phyloP scores from a whole-genome alignment of 2,113 vertebrate genomes.

The Centrocercus urophasianus region DNA sequence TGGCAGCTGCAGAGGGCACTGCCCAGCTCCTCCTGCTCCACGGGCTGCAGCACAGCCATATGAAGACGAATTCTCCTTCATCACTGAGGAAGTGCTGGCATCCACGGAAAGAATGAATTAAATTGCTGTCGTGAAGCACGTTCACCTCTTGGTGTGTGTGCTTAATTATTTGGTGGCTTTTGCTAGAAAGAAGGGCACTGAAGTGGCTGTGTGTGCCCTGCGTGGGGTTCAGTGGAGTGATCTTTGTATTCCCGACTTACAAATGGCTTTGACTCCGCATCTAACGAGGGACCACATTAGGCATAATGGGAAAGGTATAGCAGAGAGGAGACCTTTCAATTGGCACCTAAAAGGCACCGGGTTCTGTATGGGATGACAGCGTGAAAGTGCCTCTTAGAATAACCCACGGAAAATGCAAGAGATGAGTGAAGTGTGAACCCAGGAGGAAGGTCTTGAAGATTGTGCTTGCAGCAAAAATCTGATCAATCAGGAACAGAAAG shows the following conservation, averaged over 20 bases:
- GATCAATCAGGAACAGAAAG: conserved; percentile 63
- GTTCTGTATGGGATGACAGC: conserved; percentile 29
- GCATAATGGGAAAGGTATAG: conserved; percentile 27
- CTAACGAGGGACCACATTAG: conserved; percentile 40
- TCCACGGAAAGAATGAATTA: neutral
- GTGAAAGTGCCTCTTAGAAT: conserved; percentile 57
- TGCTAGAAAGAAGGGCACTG: neutral
- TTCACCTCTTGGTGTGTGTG: neutral
- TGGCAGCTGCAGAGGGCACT: no score
- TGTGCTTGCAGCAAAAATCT: conserved; percentile 65
- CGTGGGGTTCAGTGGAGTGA: conserved; percentile 53
- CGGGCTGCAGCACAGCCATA: neutral
- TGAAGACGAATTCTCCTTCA: neutral
- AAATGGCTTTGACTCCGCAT: conserved; percentile 58
- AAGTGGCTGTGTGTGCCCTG: conserved; percentile 30
- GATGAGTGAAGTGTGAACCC: conserved; percentile 62
- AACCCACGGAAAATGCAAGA: conserved; percentile 51
- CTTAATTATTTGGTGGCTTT: conserved; percentile 44
- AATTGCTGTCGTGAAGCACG: neutral
- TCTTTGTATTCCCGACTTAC: conserved; percentile 67
- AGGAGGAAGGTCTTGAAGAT: conserved; percentile 60
- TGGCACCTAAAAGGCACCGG: conserved; percentile 54
- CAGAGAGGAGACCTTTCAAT: conserved; percentile 39
- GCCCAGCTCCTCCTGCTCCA: neutral
- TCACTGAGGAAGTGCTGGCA: neutral